Percentiles rank a stretch among this genome's conserved stretches.
These are phyloP conservation scores for Eufriesea mexicana DNA, from an alignment of 1,140 invertebrate species.

Conservation along the genomic window DNA sequence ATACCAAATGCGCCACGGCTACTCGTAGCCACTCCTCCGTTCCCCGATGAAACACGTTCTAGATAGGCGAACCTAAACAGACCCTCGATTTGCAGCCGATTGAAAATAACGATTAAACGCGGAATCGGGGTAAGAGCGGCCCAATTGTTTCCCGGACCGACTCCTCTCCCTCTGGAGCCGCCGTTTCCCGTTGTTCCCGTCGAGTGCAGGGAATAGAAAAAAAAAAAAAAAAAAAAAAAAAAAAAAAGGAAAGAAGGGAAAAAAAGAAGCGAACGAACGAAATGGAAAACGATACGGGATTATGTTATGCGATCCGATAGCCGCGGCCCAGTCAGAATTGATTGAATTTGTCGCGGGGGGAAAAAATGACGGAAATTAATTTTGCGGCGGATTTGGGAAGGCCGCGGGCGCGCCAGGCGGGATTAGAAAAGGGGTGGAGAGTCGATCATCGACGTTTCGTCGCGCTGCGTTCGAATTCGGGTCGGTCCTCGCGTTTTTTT, in stretches of 20 bases:
- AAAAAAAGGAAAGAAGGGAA: background rate
- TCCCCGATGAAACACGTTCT: conserved; percentile 12
- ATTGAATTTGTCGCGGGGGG: conserved; percentile 28
- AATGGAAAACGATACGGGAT: conserved; percentile 43
- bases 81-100: conserved; percentile 42
- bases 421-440: background rate
- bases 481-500: background rate
- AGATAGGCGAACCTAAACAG: conserved; percentile 32
- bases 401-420: background rate
- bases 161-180: background rate
- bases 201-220: background rate
- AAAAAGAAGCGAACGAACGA: background rate
- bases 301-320: conserved; percentile 31
- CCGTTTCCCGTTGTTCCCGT: background rate
- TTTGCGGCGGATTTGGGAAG: background rate
- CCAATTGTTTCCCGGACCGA: conserved; percentile 18
- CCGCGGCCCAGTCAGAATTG: background rate
- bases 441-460: background rate
- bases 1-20: conserved; percentile 14
- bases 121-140: conserved; percentile 27
- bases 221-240: background rate
- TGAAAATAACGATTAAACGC: conserved; percentile 55
- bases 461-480: background rate
- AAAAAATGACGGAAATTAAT: conserved; percentile 49
- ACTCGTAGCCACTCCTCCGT: conserved; percentile 13